A percentile compares a stretch with the other conserved stretches of the same genome.
These are phyloP conservation scores for Sylvicola fuscatus DNA, from an alignment of 2,888 invertebrate species.

Conservation along the genomic window DNA sequence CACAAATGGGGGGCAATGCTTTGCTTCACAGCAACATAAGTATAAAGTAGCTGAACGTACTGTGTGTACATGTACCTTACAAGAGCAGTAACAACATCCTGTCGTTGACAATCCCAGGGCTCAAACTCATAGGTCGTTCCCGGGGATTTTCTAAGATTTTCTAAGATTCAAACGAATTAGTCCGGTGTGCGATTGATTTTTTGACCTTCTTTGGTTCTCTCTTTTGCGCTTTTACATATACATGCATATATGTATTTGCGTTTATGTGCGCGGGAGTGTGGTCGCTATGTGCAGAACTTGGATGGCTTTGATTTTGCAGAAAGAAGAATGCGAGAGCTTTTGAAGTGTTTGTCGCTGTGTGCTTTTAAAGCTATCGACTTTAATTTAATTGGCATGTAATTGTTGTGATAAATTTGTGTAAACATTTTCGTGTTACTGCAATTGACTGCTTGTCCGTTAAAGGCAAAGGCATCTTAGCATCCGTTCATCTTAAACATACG, in stretches of 20 bases:
- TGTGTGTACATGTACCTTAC: no score
- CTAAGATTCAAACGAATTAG: constrained; percentile 27
- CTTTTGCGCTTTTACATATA: constrained; percentile 8
- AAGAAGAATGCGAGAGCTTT: neutral
- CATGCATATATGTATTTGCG: neutral
- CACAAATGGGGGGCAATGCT: no score
- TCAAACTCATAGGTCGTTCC: constrained; percentile 27
- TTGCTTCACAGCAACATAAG: no score
- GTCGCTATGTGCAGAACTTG: neutral
- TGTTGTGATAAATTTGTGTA: no score
- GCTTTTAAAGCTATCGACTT: no score
- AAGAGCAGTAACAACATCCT: constrained; percentile 11
- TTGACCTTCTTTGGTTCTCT: constrained; percentile 15
- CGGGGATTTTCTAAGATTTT: constrained; percentile 27
- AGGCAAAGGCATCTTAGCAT: no score
- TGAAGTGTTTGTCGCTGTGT: no score
- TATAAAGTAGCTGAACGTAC: no score
- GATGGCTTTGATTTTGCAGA: neutral
- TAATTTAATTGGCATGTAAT: no score
- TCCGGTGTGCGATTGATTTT: constrained; percentile 27
- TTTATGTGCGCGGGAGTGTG: neutral
- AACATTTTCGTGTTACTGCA: no score
- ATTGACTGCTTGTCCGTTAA: no score
- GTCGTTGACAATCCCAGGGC: constrained; percentile 26
- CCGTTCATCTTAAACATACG: no score